These are phyloP conservation scores for Paraplagusia blochii DNA, from an alignment of 2,113 vertebrate genomes.

Conservation along the genomic window DNA sequence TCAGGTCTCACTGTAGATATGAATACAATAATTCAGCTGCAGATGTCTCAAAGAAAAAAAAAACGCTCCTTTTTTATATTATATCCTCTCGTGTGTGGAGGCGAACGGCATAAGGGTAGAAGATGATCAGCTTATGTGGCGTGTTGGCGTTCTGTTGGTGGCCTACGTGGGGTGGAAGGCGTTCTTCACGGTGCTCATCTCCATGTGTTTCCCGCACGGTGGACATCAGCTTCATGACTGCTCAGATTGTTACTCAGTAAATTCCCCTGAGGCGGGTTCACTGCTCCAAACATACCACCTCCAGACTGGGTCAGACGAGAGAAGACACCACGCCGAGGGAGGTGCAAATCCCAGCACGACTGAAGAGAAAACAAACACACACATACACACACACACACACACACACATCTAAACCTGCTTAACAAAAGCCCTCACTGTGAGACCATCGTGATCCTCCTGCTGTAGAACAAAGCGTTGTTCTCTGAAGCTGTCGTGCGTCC, in stretches of 20 bases:
- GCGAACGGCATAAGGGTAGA: conserved; percentile 45
- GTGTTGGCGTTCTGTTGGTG: conserved; percentile 50
- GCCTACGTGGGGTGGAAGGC: conserved; percentile 48
- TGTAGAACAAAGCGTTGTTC: conserved; percentile 37
- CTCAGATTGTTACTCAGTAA: conserved; percentile 47
- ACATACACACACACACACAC: conserved; percentile 17
- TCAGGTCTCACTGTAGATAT: too few relatives aligned
- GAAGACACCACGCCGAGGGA: conserved; percentile 49
- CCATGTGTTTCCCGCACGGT: conserved; percentile 37
- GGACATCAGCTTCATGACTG: conserved; percentile 58
- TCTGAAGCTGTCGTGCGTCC: conserved; percentile 18
- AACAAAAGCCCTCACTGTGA: conserved; percentile 52
- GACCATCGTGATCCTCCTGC: conserved; percentile 54
- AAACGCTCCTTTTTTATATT: conserved; percentile 62
- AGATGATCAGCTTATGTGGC: conserved; percentile 39
- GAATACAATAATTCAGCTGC: conserved; percentile 75
- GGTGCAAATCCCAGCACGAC: conserved; percentile 52
- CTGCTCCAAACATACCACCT: conserved; percentile 54
- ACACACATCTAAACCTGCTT: conserved; percentile 26
- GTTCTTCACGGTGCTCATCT: conserved; percentile 35
- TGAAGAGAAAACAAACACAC: conserved; percentile 9
- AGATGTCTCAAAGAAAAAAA: conserved; percentile 71
- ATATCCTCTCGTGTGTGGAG: conserved; percentile 29
- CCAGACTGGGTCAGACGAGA: conserved; percentile 58
- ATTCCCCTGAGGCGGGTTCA: conserved; percentile 41